Conservation (phyloP, 1,140 invertebrate genomes). For the Plutomurus gul region DNA sequence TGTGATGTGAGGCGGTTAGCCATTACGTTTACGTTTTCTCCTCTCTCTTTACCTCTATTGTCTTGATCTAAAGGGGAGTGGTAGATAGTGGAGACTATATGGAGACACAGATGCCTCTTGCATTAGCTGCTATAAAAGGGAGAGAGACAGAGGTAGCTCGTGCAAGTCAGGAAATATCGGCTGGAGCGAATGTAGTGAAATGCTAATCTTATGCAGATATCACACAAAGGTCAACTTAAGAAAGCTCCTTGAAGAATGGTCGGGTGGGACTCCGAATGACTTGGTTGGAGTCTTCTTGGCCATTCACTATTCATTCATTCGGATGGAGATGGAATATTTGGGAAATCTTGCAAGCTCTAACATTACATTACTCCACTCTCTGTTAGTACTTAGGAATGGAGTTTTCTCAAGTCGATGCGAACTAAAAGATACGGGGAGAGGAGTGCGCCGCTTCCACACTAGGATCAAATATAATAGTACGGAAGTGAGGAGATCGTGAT, state of each 20-base stretch:
- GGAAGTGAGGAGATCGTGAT: background rate
- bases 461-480: background rate
- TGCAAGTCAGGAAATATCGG: background rate
- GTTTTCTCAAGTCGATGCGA: background rate
- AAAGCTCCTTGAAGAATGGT: conserved; percentile 17
- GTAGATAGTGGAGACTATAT: too few relatives aligned
- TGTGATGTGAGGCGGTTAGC: conserved; percentile 15
- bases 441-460: too few relatives aligned
- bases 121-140: background rate
- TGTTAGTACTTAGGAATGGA: background rate
- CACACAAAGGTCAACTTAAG: conserved; percentile 28
- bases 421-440: background rate
- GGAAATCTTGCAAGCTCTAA: conserved; percentile 21
- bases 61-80: too few relatives aligned
- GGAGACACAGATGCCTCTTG: background rate
- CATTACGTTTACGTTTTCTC: conserved; percentile 12
- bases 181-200: conserved; percentile 3
- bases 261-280: conserved; percentile 8
- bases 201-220: conserved; percentile 29
- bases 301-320: conserved; percentile 27
- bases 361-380: background rate
- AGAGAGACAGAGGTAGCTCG: background rate
- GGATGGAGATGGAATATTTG: conserved; percentile 26
- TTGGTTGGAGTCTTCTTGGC: background rate
- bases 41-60: background rate